A percentile compares a stretch with the other conserved stretches of the same genome.
Conservation (phyloP, 2,113 vertebrate species). For the Pangasianodon gigas region DNA sequence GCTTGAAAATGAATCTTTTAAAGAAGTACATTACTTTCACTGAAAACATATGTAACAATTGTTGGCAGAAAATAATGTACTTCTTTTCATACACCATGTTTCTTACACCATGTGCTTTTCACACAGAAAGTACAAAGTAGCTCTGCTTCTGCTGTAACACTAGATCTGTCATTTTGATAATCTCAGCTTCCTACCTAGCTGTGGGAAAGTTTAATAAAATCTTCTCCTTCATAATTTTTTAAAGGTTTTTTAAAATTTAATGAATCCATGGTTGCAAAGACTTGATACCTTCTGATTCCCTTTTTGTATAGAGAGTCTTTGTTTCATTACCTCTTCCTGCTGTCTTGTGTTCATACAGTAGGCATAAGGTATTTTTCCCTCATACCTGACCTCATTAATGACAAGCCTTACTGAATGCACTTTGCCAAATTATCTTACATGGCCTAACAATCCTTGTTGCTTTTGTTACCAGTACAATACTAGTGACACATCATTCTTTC, state of each 20-base stretch:
- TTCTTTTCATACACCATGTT: no score
- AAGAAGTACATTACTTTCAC: background rate
- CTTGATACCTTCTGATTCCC: background rate
- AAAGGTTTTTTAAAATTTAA: background rate
- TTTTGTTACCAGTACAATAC: conserved; percentile 36
- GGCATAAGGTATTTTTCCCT: background rate
- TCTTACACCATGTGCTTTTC: no score
- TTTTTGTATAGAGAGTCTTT: background rate
- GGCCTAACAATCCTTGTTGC: conserved; percentile 24
- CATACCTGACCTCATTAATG: conserved; percentile 14
- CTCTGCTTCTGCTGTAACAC: background rate
- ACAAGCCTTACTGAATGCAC: conserved; percentile 10
- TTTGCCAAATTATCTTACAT: conserved; percentile 32
- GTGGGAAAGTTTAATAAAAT: background rate
- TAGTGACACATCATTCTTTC: conserved; percentile 20
- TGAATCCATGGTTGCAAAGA: background rate
- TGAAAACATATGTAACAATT: no score
- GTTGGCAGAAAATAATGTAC: no score
- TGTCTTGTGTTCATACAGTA: background rate
- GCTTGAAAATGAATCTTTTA: background rate
- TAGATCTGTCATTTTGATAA: background rate
- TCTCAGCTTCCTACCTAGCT: background rate
- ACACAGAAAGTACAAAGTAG: background rate
- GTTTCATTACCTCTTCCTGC: background rate
- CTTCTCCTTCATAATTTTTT: background rate